A percentile compares a stretch with the other conserved stretches of the same genome.
phyloP scores from a whole-genome alignment of 1,140 invertebrate species.

The Argopecten irradians region DNA sequence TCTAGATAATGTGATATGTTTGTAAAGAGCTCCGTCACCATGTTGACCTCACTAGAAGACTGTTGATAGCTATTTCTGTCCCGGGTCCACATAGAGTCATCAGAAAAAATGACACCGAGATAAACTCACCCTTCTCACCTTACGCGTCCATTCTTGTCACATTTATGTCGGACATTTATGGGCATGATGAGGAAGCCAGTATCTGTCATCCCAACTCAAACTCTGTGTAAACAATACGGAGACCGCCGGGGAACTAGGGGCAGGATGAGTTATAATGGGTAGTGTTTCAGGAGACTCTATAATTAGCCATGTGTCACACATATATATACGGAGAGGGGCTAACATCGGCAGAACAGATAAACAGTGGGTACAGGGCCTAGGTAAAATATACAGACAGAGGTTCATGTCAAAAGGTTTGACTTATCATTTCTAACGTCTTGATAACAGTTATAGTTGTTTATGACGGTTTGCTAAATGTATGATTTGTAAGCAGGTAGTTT shows the following conservation, averaged over 20 bases:
- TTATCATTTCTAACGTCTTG: too few species aligned
- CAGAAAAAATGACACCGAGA: neutral
- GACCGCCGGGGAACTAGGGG: neutral
- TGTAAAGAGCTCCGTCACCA: too few species aligned
- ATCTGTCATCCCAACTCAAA: neutral
- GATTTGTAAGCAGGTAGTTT: too few species aligned
- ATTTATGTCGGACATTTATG: conserved; percentile 3
- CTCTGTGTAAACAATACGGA: neutral
- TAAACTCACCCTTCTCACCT: neutral
- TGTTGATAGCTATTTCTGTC: neutral
- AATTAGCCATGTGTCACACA: neutral
- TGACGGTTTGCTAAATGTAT: too few species aligned
- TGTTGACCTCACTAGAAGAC: neutral
- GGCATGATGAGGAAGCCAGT: neutral
- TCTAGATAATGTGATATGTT: too few species aligned
- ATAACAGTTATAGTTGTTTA: too few species aligned
- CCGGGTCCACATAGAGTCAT: neutral
- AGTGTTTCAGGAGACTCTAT: neutral
- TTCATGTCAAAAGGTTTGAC: too few species aligned
- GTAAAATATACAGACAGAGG: too few species aligned
- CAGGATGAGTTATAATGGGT: neutral
- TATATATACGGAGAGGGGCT: neutral
- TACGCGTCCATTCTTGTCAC: neutral
- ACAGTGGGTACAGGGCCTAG: neutral
- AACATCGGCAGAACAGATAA: neutral